Evolutionary conservation across 1,140 invertebrate species (phyloP), one percentile per base, ranked within the genome.

Genomic region (Drosophila cardini): DNA sequence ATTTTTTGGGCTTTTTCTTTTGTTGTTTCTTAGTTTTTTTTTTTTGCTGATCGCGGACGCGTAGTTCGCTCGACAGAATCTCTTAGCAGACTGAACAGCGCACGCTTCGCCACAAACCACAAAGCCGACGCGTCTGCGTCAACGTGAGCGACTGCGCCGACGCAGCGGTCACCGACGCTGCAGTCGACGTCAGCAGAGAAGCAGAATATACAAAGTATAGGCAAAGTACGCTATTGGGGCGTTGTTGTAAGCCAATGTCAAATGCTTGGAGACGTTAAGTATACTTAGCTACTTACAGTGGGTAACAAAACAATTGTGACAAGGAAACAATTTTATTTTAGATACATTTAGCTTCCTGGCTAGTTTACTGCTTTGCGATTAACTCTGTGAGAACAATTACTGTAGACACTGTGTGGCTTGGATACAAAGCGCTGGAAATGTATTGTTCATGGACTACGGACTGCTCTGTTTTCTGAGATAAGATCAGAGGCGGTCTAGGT

Each of bases 201-300:
- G 45, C 60, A 40, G 40, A 26, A 26, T 26, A 26, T 26, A 26
- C 21, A 57, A 16, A 40, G 48, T 53, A 60, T 46, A 67, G 21
- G 52, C n/a, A 34, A 18, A 52, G 30, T 50, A 13, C 38, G 52
- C 52, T 52, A 30, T 48, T 21, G 50, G 46, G 61, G 21, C 21
- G 21, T 26, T 64, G 61, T 65, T 74, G 75, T 87, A 87, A 85
- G 82, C 85, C 83, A 85, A 84, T 84, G 81, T 78, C 82, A 84
- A 78, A 45, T 46, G 43, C 15, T 38, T 53, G 15, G 43, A 36
- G 13, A 55, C 9, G 21, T 9, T 2, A 16, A 21, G 42, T 48
- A 48, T 5, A 26, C 5, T 26, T 26, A 5, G 21, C 21, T 34
- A 36, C 53, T 15, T 45, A 40, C 36, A 61, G 5, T 45, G 34